Evolutionary conservation across 1,140 invertebrate species (phyloP).

Genomic region (Wasmannia auropunctata): DNA sequence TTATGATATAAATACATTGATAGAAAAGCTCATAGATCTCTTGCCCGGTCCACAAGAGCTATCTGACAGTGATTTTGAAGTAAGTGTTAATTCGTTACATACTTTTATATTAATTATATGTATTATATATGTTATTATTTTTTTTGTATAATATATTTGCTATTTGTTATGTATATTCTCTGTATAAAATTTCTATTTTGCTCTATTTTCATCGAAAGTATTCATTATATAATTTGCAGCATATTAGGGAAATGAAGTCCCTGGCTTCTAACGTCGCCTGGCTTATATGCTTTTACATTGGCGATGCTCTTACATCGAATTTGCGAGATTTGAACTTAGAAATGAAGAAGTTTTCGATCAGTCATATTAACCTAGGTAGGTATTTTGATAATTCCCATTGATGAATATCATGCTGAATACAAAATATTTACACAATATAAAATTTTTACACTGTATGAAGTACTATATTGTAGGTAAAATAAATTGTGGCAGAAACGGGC

Average conservation of each 20-base stretch:
- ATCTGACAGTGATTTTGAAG: conserved; percentile 85
- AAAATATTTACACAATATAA: too few relatives aligned
- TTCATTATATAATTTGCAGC: conserved; percentile 77
- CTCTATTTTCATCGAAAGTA: not conserved
- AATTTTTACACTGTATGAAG: conserved; percentile 32
- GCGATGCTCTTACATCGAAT: conserved; percentile 81
- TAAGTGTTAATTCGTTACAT: conserved; percentile 64
- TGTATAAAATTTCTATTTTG: not conserved
- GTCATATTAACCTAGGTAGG: conserved; percentile 86
- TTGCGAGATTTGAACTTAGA: conserved; percentile 84
- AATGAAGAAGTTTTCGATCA: conserved; percentile 87
- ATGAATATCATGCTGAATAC: not conserved
- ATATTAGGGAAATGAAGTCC: conserved; percentile 77
- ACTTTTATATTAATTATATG: not conserved
- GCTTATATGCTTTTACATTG: conserved; percentile 89
- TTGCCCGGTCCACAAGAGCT: conserved; percentile 86
- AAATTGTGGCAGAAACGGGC: conserved; percentile 86
- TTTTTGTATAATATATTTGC: not conserved
- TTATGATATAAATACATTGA: conserved; percentile 84
- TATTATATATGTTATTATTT: not conserved
- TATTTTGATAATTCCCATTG: not conserved
- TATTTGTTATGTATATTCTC: not conserved
- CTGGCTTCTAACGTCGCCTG: conserved; percentile 86
- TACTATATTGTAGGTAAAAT: conserved; percentile 85
- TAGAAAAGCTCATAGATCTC: conserved; percentile 85